Percentiles rank a stretch among this genome's conserved stretches.
Conservation (phyloP, 2,888 invertebrate species). For the Cheilosia vulpina region DNA sequence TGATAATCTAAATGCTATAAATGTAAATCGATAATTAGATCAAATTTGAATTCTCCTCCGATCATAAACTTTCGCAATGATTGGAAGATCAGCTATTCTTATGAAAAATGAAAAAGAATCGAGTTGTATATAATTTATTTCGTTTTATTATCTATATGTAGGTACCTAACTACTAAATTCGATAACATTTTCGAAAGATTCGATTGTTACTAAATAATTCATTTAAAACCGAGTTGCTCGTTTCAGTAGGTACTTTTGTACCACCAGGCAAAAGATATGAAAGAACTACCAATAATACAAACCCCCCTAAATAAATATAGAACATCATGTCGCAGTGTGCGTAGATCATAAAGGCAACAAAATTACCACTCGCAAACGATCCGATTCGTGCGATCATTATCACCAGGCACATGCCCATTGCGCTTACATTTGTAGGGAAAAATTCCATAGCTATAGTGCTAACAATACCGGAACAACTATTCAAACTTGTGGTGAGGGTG, state of each 20-base stretch:
- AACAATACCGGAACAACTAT: constrained; percentile 84
- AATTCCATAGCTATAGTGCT: constrained; percentile 85
- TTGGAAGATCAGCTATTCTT: too few relatives aligned
- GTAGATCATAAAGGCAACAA: constrained; percentile 67
- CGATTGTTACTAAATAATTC: too few relatives aligned
- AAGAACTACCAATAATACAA: constrained; percentile 10
- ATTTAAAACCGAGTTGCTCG: too few relatives aligned
- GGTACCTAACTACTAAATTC: too few relatives aligned
- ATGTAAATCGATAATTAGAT: too few relatives aligned
- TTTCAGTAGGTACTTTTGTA: background rate
- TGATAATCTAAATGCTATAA: too few relatives aligned
- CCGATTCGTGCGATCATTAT: constrained; percentile 76
- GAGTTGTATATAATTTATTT: too few relatives aligned
- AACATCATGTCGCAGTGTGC: constrained; percentile 62
- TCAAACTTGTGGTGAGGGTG: constrained; percentile 84
- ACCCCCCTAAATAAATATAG: constrained; percentile 11
- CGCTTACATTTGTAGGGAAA: constrained; percentile 84
- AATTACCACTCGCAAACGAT: constrained; percentile 74
- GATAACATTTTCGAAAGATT: too few relatives aligned
- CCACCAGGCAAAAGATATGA: constrained; percentile 22
- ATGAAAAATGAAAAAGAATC: too few relatives aligned
- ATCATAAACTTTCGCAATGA: too few relatives aligned
- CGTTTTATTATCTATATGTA: too few relatives aligned
- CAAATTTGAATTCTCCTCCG: too few relatives aligned
- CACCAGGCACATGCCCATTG: constrained; percentile 76